Evolutionary conservation across 2,113 vertebrate genomes (phyloP).

Genomic region (Coracopsis vasa): DNA sequence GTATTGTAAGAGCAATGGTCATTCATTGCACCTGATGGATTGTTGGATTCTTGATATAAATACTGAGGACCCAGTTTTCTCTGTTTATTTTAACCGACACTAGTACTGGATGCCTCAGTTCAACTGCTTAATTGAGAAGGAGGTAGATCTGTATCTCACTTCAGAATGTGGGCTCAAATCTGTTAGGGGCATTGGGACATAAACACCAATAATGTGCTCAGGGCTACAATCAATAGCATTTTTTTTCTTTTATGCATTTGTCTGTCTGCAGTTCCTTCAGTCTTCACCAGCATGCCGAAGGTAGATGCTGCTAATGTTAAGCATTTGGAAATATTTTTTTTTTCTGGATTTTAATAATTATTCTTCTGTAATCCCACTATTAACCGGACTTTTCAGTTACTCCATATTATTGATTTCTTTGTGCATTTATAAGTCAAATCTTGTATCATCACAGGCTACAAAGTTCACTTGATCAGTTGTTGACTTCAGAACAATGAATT

Average conservation of each 20-base stretch:
- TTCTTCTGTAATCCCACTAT: neutral
- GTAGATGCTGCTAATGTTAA: neutral
- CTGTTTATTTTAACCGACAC: neutral
- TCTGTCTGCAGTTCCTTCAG: neutral
- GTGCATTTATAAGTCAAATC: neutral
- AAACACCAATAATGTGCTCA: neutral
- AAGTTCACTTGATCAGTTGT: neutral
- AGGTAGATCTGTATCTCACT: neutral
- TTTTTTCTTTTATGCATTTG: neutral
- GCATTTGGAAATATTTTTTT: neutral
- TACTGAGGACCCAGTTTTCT: neutral
- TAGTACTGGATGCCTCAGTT: neutral
- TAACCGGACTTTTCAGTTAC: neutral
- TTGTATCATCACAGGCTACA: neutral
- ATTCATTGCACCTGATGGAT: neutral
- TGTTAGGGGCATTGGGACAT: neutral
- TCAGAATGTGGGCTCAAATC: neutral
- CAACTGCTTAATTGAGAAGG: neutral
- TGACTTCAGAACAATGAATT: neutral
- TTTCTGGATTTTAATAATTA: neutral
- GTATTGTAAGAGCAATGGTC: neutral
- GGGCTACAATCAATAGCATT: neutral
- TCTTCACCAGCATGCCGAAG: neutral
- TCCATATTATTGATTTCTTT: neutral
- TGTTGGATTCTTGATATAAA: neutral